phyloP scores from a whole-genome alignment of 2,113 vertebrate species.

The Sylvilagus bachmani region DNA sequence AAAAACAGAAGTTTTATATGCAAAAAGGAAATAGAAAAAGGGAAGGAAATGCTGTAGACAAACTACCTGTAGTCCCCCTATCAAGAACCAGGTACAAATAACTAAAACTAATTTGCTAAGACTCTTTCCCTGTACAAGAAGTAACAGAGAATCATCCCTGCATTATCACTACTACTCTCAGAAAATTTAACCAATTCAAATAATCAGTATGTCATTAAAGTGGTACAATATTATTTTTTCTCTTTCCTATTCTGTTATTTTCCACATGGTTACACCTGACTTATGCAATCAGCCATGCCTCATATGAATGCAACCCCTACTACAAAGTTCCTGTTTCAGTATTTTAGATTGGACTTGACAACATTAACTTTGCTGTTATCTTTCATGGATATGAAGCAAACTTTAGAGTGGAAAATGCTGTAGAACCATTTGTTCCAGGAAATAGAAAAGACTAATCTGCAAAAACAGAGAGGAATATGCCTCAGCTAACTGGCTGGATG shows the following conservation, averaged over 20 bases:
- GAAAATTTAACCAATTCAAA: constrained; percentile 20
- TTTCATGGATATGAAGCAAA: not conserved
- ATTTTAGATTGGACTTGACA: not conserved
- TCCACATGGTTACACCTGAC: not conserved
- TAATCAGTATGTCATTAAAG: not conserved
- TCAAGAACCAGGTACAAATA: not conserved
- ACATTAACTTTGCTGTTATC: not conserved
- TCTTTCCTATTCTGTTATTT: not conserved
- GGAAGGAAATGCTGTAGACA: not conserved
- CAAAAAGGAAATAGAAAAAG: not conserved
- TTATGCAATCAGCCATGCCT: not conserved
- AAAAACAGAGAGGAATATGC: not conserved
- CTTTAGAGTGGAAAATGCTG: not conserved
- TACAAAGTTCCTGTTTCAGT: not conserved
- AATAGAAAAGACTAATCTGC: not conserved
- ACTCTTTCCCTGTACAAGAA: not conserved
- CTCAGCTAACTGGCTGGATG: not conserved
- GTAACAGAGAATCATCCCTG: not conserved
- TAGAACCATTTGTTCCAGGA: not conserved
- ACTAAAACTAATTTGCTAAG: not conserved
- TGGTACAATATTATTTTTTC: not conserved
- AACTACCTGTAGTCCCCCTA: not conserved
- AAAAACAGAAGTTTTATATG: not conserved
- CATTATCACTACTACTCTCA: not conserved
- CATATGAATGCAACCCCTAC: not conserved